Conservation (phyloP, 2,113 vertebrate species). For the Perca fluviatilis region DNA sequence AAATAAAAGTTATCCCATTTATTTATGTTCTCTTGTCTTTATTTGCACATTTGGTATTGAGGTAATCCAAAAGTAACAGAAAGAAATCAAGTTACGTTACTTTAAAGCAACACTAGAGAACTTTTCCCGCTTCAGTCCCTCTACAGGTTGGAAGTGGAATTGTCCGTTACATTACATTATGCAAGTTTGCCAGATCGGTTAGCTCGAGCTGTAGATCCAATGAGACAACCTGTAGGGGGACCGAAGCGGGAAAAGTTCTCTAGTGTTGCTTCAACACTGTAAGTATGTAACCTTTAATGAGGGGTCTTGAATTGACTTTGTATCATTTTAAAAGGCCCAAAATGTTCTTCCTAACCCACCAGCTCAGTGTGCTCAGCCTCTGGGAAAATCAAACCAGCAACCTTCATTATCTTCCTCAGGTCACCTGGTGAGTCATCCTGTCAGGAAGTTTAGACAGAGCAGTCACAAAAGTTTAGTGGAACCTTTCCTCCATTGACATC, state of each 20-base stretch:
- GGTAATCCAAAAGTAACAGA: neutral
- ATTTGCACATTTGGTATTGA: neutral
- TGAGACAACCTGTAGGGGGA: too few species aligned
- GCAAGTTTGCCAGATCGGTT: too few species aligned
- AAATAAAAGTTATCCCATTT: too few species aligned
- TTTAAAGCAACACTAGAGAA: neutral
- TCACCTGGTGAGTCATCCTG: constrained; percentile 12
- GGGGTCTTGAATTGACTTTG: neutral
- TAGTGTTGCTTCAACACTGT: neutral
- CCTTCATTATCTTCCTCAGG: neutral
- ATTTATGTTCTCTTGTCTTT: neutral
- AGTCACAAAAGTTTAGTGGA: constrained; percentile 33
- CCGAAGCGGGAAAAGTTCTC: too few species aligned
- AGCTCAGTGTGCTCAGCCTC: neutral
- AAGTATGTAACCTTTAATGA: neutral
- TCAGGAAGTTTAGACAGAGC: constrained; percentile 18
- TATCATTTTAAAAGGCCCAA: neutral
- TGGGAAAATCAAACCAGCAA: constrained; percentile 9
- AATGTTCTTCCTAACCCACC: neutral
- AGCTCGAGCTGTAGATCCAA: too few species aligned
- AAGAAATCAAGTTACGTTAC: neutral
- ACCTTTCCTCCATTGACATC: constrained; percentile 40
- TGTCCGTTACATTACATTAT: too few species aligned
- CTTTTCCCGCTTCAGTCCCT: too few species aligned
- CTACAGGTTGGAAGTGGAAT: too few species aligned